phyloP scores from a whole-genome alignment of 2,888 invertebrate genomes.

The Eristalis arbustorum region DNA sequence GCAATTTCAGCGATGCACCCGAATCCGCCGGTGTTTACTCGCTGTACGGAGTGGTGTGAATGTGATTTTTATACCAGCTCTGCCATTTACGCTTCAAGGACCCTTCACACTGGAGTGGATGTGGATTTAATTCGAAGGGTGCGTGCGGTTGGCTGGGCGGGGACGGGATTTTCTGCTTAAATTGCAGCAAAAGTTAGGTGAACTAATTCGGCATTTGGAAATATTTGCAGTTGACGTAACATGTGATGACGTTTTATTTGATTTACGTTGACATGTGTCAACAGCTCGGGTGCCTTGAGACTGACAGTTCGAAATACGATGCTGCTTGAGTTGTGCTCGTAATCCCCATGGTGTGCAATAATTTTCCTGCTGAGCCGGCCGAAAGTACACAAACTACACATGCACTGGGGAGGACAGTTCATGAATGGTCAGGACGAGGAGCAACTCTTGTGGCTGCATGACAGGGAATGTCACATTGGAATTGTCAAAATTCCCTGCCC shows the following conservation, averaged over 20 bases:
- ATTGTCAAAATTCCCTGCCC: background rate
- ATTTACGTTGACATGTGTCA: slow-evolving; percentile 47
- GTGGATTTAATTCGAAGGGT: slow-evolving; percentile 17
- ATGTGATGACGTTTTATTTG: slow-evolving; percentile 28
- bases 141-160: background rate
- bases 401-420: background rate
- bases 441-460: background rate
- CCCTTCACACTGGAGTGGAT: background rate
- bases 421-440: background rate
- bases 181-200: background rate
- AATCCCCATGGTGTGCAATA: background rate
- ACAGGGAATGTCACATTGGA: background rate
- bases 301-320: background rate
- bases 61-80: slow-evolving; percentile 24
- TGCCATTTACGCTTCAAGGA: slow-evolving; percentile 12
- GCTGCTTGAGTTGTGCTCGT: too few relatives aligned
- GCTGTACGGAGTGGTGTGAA: slow-evolving; percentile 1
- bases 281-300: background rate
- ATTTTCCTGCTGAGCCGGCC: background rate
- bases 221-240: slow-evolving; percentile 11
- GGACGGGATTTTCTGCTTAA: background rate
- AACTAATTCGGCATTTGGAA: background rate
- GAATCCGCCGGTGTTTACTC: background rate
- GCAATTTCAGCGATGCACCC: slow-evolving; percentile 1
- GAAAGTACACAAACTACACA: background rate